Percentiles rank a stretch among this genome's conserved stretches.
Conservation (phyloP, 2,113 vertebrate species). For the Delphinapterus leucas region DNA sequence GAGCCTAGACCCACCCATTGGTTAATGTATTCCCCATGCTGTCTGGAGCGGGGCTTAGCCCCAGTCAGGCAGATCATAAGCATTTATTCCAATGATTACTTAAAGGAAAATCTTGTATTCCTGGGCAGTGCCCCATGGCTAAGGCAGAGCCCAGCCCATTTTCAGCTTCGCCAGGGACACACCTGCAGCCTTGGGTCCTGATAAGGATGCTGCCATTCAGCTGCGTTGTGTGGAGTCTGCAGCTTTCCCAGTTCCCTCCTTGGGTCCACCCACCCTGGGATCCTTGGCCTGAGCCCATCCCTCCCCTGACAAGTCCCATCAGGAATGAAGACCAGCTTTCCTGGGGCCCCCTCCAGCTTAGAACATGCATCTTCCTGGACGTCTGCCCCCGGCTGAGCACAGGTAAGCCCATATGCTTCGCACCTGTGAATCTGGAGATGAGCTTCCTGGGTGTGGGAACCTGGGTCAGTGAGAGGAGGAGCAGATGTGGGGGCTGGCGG, state of each 20-base stretch:
- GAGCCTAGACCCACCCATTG: background rate
- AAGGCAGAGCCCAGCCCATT: background rate
- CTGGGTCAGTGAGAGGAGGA: conserved; percentile 29
- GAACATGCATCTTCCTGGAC: background rate
- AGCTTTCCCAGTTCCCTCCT: background rate
- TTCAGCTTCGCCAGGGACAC: background rate
- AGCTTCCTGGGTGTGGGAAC: background rate
- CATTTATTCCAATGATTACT: background rate
- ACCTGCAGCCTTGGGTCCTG: background rate
- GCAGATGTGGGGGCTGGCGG: background rate
- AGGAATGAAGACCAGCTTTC: background rate
- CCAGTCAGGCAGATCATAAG: background rate
- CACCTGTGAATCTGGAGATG: background rate
- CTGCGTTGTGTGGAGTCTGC: rapidly evolving
- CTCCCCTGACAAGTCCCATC: rapidly evolving
- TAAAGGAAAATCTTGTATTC: background rate
- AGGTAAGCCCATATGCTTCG: rapidly evolving
- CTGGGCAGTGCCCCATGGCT: too few relatives aligned
- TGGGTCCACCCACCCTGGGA: background rate
- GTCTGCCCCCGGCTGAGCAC: background rate
- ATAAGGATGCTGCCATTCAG: background rate
- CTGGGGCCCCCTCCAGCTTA: background rate
- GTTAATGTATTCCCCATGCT: background rate
- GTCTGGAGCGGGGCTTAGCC: too few relatives aligned
- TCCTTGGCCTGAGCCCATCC: background rate